Conservation (phyloP, 2,797 vertebrate genomes). For the Acrossocheilus wenchowensis region DNA sequence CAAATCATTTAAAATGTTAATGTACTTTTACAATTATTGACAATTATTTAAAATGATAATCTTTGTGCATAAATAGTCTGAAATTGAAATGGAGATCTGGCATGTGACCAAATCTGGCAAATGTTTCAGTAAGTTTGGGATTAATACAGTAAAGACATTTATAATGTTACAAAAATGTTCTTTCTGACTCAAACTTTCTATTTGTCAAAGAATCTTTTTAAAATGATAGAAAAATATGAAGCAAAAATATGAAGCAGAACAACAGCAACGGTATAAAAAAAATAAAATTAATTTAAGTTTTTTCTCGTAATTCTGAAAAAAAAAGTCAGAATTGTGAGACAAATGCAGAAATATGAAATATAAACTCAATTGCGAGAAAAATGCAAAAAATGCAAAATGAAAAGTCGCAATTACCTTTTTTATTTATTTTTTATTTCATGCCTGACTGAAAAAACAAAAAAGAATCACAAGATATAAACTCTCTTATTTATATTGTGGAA, state of each 20-base stretch:
- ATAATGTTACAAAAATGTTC: no score
- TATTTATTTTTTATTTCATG: neutral
- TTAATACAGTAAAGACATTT: neutral
- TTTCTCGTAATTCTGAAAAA: neutral
- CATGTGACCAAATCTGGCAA: neutral
- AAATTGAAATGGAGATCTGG: neutral
- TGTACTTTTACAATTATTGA: neutral
- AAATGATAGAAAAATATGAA: no score
- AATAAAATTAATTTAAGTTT: no score
- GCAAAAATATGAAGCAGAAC: no score
- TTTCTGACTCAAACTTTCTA: neutral
- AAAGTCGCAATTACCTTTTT: neutral
- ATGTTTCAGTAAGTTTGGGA: neutral
- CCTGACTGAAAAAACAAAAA: no score
- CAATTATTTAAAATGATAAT: neutral
- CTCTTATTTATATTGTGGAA: no score
- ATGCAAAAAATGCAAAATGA: neutral
- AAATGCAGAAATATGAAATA: no score
- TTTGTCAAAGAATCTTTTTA: neutral
- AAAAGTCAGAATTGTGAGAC: no score
- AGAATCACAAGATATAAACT: no score
- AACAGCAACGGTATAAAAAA: no score
- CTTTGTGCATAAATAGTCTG: neutral
- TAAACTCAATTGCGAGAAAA: no score
- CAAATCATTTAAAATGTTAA: neutral